Percentiles rank a stretch among this genome's conserved stretches.
Evolutionary conservation across 1,140 invertebrate genomes (phyloP).

Genomic region (Sinella curviseta): DNA sequence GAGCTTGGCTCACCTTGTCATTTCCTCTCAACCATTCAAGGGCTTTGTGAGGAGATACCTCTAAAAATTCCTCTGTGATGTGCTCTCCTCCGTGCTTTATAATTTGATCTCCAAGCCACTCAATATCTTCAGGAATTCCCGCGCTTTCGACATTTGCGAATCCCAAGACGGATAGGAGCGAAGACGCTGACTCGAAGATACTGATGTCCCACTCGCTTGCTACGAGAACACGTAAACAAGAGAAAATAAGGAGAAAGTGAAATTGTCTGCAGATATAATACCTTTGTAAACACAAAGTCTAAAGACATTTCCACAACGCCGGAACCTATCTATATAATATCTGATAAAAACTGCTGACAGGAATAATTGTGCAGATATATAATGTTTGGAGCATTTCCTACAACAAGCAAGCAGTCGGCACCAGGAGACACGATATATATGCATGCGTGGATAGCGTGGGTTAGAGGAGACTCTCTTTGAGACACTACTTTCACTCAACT

Average conservation of each 20-base stretch:
- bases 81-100: conserved; percentile 54
- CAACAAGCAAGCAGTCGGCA: too few relatives aligned
- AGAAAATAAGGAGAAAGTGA: not conserved
- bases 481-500: not conserved
- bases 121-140: conserved; percentile 62
- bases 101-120: conserved; percentile 61
- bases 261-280: too few relatives aligned
- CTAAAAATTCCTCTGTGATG: conserved; percentile 58
- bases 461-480: too few relatives aligned
- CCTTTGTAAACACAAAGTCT: too few relatives aligned
- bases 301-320: too few relatives aligned
- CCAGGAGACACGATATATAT: too few relatives aligned
- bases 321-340: too few relatives aligned
- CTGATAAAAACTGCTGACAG: too few relatives aligned
- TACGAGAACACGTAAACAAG: conserved; percentile 3
- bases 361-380: too few relatives aligned
- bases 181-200: conserved; percentile 60
- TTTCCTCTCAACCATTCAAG: conserved; percentile 63
- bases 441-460: too few relatives aligned
- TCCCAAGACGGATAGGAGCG: conserved; percentile 67
- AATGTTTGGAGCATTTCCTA: too few relatives aligned
- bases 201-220: conserved; percentile 42
- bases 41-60: conserved; percentile 59
- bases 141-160: conserved; percentile 68
- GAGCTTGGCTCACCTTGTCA: conserved; percentile 57